Conservation (phyloP, 2,888 invertebrate species). For the Hipparchia sbordonii region DNA sequence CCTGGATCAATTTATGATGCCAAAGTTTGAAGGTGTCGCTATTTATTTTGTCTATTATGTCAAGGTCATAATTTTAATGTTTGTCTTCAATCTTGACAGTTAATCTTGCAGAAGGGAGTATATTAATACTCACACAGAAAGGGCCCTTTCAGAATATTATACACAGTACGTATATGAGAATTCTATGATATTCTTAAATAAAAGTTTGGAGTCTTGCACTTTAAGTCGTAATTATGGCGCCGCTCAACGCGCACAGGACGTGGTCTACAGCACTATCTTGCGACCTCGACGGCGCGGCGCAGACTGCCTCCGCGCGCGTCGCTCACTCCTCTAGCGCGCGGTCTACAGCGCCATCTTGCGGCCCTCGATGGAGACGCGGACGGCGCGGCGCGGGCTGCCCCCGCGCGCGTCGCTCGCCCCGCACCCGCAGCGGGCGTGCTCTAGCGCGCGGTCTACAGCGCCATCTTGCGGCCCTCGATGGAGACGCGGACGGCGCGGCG, state of each 20-base stretch:
- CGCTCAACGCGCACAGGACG: background rate
- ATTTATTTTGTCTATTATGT: no score
- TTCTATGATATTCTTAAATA: no score
- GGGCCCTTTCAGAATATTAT: no score
- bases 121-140: no score
- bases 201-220: no score
- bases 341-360: slow-evolving; percentile 95
- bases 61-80: no score
- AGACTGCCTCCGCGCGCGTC: background rate
- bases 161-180: no score
- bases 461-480: slow-evolving; percentile 98
- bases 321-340: background rate
- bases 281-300: slow-evolving; percentile 84
- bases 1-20: no score
- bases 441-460: slow-evolving; percentile 82
- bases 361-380: slow-evolving; percentile 96
- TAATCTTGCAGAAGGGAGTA: no score
- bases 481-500: slow-evolving; percentile 96
- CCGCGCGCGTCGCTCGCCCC: background rate
- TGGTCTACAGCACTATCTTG: slow-evolving; percentile 93
- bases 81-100: no score
- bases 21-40: no score
- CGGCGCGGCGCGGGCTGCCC: background rate
- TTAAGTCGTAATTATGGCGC: no score
- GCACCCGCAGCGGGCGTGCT: background rate